Conservation (phyloP, 1,140 invertebrate species). For the Helicorthomorpha holstii region DNA sequence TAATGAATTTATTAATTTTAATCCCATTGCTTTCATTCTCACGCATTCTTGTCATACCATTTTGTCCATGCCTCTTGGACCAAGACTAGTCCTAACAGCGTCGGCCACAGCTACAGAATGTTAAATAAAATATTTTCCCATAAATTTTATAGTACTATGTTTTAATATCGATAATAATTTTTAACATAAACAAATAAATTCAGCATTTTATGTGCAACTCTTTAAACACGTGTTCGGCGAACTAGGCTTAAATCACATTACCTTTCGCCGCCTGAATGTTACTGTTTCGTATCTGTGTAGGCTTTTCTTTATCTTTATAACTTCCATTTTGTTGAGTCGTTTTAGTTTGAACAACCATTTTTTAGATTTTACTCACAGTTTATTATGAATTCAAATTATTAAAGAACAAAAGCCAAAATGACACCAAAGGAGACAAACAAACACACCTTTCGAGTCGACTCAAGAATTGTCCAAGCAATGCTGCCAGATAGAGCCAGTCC, state of each 20-base stretch:
- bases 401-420: too few relatives aligned
- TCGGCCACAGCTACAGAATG: conserved; percentile 70
- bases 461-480: too few relatives aligned
- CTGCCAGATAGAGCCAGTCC: too few relatives aligned
- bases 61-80: conserved; percentile 99
- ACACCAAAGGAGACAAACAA: too few relatives aligned
- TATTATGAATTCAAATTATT: too few relatives aligned
- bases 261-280: conserved; percentile 98
- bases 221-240: not conserved
- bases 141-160: not conserved
- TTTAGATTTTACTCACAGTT: too few relatives aligned
- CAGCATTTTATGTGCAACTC: not conserved
- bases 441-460: too few relatives aligned
- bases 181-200: not conserved
- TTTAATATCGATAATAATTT: not conserved
- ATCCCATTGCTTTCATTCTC: not conserved
- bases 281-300: conserved; percentile 77
- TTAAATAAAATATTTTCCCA: not conserved
- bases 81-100: conserved; percentile 95
- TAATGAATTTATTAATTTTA: conserved; percentile 21
- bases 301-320: conserved; percentile 64
- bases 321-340: conserved; percentile 3
- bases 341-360: not conserved
- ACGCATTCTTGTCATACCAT: conserved; percentile 51
- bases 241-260: conserved; percentile 24